These are phyloP conservation scores for Sebastiscus albofasciatus DNA, from an alignment of 2,797 vertebrate species.

Conservation along the genomic window DNA sequence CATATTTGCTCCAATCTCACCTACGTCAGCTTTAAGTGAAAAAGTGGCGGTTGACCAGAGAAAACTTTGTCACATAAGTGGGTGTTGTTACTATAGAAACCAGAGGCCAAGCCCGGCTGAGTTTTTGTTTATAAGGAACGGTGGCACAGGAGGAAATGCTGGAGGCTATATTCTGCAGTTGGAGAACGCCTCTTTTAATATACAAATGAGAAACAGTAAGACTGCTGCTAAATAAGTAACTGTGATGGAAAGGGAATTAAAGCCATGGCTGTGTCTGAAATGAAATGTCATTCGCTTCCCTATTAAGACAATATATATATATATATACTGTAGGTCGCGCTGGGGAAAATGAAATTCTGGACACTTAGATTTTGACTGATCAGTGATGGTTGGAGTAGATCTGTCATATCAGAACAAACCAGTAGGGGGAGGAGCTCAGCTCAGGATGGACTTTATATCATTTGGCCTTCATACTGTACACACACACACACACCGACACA, in stretches of 20 bases:
- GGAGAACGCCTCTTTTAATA: background rate
- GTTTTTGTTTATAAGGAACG: background rate
- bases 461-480: background rate
- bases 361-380: background rate
- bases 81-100: background rate
- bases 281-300: background rate
- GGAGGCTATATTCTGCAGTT: background rate
- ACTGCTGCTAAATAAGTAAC: background rate
- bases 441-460: background rate
- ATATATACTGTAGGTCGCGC: background rate
- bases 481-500: background rate
- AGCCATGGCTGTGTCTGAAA: background rate
- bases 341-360: background rate
- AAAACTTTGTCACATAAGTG: background rate
- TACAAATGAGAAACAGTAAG: background rate
- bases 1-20: too few species aligned
- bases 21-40: background rate
- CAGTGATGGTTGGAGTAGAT: background rate
- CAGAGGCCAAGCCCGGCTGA: background rate
- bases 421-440: slow-evolving; percentile 9
- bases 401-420: slow-evolving; percentile 1
- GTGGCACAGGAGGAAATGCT: background rate
- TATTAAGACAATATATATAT: background rate
- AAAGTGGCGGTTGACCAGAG: background rate
- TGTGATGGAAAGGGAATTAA: background rate